Evolutionary conservation across 1,140 invertebrate genomes (phyloP).

Genomic region (Hyphantria cunea): DNA sequence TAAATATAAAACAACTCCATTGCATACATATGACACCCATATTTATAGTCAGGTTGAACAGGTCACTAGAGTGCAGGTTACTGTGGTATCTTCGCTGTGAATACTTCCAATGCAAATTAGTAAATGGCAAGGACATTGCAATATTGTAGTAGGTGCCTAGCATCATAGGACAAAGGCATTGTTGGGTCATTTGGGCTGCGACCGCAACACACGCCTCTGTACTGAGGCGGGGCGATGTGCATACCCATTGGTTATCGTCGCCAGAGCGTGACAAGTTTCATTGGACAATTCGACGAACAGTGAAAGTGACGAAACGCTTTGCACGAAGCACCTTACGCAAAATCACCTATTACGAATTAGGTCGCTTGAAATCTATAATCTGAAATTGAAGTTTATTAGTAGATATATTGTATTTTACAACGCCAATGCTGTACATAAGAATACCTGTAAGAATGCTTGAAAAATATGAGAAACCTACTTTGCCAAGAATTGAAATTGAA

Average conservation of each 20-base stretch:
- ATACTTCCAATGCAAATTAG: conserved; percentile 12
- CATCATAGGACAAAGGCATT: conserved; percentile 44
- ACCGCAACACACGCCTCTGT: conserved; percentile 63
- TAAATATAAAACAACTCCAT: conserved; percentile 33
- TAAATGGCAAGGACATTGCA: conserved; percentile 15
- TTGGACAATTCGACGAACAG: conserved; percentile 72
- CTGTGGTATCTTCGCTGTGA: conserved; percentile 12
- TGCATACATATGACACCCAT: conserved; percentile 27
- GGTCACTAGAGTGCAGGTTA: conserved; percentile 24
- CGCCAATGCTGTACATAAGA: too few species aligned
- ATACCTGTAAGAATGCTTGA: too few species aligned
- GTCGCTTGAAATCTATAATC: conserved; percentile 34
- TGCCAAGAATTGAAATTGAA: too few species aligned
- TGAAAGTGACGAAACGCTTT: conserved; percentile 67
- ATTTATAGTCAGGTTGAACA: conserved; percentile 23
- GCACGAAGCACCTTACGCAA: conserved; percentile 63
- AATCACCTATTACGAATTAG: conserved; percentile 56
- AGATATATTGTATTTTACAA: too few species aligned
- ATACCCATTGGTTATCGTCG: conserved; percentile 72
- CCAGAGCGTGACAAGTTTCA: conserved; percentile 74
- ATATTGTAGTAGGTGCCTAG: conserved; percentile 17
- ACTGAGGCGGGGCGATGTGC: conserved; percentile 66
- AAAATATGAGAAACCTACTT: too few species aligned
- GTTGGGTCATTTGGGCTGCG: conserved; percentile 56
- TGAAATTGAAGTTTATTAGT: too few species aligned